Evolutionary conservation across 2,797 vertebrate species (phyloP).

Genomic region (Sebastes goodei): DNA sequence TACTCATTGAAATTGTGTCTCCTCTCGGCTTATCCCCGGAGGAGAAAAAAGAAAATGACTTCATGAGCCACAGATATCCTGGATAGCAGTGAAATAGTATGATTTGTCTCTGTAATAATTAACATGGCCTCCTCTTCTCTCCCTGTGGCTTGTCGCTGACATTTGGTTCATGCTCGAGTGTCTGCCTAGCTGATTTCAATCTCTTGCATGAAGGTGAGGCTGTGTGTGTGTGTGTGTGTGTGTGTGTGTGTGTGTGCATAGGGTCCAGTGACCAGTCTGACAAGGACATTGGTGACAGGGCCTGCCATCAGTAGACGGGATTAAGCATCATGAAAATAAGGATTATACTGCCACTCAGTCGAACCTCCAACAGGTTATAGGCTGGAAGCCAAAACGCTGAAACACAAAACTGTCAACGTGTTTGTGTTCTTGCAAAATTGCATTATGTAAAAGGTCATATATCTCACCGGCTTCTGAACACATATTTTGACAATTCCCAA

Average conservation of each 20-base stretch:
- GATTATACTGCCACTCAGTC: conserved; percentile 75
- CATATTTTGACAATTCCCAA: conserved; percentile 66
- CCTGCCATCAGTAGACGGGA: conserved; percentile 71
- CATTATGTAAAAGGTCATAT: conserved; percentile 54
- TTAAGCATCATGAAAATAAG: conserved; percentile 79
- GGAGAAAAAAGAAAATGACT: conserved; percentile 71
- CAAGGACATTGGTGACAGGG: conserved; percentile 70
- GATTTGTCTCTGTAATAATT: conserved; percentile 80
- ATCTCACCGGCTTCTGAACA: conserved; percentile 59
- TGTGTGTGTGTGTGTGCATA: conserved; percentile 23
- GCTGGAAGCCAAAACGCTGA: conserved; percentile 64
- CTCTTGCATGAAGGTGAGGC: conserved; percentile 83
- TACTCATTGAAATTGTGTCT: conserved; percentile 72
- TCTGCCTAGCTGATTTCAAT: conserved; percentile 85
- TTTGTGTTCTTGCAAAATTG: conserved; percentile 44
- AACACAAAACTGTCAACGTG: conserved; percentile 58
- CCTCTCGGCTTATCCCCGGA: conserved; percentile 65
- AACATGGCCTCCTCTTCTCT: conserved; percentile 78
- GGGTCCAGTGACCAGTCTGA: conserved; percentile 65
- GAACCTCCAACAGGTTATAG: conserved; percentile 69
- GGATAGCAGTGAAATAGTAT: conserved; percentile 65
- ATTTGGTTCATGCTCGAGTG: conserved; percentile 89
- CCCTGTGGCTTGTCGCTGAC: conserved; percentile 81
- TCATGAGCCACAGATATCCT: conserved; percentile 74
- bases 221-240: conserved; percentile 41